A percentile compares a stretch with the other conserved stretches of the same genome.
These are phyloP conservation scores for Cerceris ruficornis DNA, from an alignment of 2,888 invertebrate genomes.

Conservation along the genomic window DNA sequence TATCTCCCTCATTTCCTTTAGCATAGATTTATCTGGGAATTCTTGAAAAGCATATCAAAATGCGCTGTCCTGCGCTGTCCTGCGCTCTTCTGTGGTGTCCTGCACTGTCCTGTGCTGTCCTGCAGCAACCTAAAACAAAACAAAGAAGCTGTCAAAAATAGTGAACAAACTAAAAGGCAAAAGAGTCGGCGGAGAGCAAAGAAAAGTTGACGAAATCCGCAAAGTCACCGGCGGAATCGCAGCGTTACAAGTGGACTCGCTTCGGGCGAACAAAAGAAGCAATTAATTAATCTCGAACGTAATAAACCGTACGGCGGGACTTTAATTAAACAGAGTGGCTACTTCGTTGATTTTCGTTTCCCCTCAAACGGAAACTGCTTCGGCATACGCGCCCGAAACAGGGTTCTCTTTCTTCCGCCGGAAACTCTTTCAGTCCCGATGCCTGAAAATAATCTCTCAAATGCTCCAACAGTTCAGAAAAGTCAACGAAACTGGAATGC, in stretches of 20 bases:
- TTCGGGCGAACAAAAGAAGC: constrained; percentile 18
- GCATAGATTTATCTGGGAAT: too few species aligned
- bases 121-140: too few species aligned
- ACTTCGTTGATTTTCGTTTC: not conserved
- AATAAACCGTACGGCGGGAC: not conserved
- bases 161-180: too few species aligned
- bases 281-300: constrained; percentile 21
- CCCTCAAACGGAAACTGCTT: not conserved
- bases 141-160: too few species aligned
- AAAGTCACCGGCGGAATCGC: too few species aligned
- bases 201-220: too few species aligned
- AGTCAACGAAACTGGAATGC: not conserved
- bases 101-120: too few species aligned
- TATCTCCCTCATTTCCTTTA: too few species aligned
- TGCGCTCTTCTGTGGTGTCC: too few species aligned
- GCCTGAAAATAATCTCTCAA: constrained; percentile 40
- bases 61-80: too few species aligned
- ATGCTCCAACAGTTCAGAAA: constrained; percentile 11
- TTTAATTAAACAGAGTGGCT: constrained; percentile 4
- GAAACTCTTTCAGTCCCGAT: constrained; percentile 3
- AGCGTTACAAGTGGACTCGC: not conserved
- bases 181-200: too few species aligned
- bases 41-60: too few species aligned
- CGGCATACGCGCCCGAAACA: not conserved
- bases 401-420: not conserved